Percentiles rank a stretch among this genome's conserved stretches.
Conservation (phyloP, 2,113 vertebrate species). For the Nycticryphes semicollaris region DNA sequence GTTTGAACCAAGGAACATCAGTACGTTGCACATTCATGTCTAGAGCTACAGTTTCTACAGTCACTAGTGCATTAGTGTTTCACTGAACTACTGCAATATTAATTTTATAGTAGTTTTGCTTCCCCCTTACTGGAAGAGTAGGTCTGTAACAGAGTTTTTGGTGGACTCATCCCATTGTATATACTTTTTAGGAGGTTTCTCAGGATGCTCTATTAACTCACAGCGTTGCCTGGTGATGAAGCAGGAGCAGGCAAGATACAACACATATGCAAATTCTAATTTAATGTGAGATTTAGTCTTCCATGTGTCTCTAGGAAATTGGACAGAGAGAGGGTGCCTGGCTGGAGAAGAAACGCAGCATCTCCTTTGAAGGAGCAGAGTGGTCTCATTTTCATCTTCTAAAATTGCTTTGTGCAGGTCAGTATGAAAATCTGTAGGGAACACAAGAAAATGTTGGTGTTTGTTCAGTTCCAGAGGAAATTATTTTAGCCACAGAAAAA, state of each 20-base stretch:
- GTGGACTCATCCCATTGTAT: neutral
- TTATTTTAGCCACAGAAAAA: neutral
- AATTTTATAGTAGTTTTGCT: neutral
- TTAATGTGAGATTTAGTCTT: neutral
- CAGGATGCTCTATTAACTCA: neutral
- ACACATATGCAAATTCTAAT: neutral
- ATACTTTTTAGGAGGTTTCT: neutral
- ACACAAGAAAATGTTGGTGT: neutral
- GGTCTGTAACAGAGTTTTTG: neutral
- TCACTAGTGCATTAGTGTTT: neutral
- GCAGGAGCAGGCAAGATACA: neutral
- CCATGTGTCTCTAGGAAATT: neutral
- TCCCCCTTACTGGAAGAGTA: neutral
- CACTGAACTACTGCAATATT: neutral
- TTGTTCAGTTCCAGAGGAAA: neutral
- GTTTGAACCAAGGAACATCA: neutral
- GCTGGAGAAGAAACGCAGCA: neutral
- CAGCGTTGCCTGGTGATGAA: neutral
- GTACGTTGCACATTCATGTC: neutral
- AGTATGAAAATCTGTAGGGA: neutral
- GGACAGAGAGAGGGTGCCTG: fast-evolving
- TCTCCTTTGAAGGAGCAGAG: neutral
- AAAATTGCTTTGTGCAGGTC: neutral
- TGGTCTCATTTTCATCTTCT: neutral
- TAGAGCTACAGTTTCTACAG: constrained; percentile 51